Base-by-base conservation (phyloP, 2,797 vertebrate species). In the Melanotaenia parkinsoni region DNA sequence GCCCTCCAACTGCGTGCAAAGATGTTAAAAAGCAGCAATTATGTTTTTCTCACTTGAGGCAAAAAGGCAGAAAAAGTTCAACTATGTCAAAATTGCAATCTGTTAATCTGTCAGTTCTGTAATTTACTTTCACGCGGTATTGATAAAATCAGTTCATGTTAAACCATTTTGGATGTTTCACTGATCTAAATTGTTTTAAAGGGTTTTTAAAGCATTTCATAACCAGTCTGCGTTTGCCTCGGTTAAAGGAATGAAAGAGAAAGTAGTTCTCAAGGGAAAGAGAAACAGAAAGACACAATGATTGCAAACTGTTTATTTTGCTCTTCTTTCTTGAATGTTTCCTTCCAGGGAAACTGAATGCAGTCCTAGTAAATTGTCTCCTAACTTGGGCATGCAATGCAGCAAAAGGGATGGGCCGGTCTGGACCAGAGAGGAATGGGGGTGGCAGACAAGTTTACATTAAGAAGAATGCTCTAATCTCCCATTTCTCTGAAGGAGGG, bases 351-450 rank as follows among this genome's bases (percentile, higher is more conserved):
- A 87, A 83, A 77, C 65, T 70, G 64, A 91, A 74, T 18, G 90
- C 93, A 94, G 74, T 16, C 77, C 62, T 84, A 64, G 70, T 83
- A 79, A 88, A 93, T 89, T 84, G 92, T 95, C 92, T 95, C 96
- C 96, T 96, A 96, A 97, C 92, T 95, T 96, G 96, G 95, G 89
- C 95, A 96, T 93, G 79, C 64, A 54, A 83, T 53, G 10, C 88
- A 74, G 86, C 88, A 89, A 89, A 81, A 84, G 86, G 88, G 75
- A 80, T 70, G 70, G 80, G 76, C 87, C 73, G 79, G 58, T 84
- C 53, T n/a, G 78, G 86, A 70, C 76, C 79, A 10, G 45, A 30
- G 73, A 57, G 74, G 43, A 86, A 84, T 69, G 59, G 61, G 69
- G 67, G 72, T 84, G 72, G 26, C 76, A 86, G 82, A 80, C 74